Percentiles rank a stretch among this genome's conserved stretches.
phyloP scores from a whole-genome alignment of 2,888 invertebrate genomes.

The Hypena proboscidalis region DNA sequence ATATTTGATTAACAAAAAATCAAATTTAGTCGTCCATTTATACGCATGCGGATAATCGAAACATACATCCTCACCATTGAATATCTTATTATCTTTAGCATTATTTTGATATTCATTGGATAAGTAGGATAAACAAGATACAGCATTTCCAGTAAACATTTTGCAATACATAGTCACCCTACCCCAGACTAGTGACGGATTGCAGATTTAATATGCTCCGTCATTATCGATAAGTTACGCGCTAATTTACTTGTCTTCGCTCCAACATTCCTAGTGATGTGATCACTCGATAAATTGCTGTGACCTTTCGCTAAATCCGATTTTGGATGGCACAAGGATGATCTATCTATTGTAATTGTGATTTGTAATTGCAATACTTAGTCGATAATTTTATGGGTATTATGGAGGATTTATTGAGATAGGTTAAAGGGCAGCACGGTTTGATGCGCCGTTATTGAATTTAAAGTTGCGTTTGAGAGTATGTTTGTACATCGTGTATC shows the following conservation, averaged over 20 bases:
- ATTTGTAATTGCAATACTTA: slow-evolving; percentile 15
- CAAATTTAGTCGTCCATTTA: too few relatives aligned
- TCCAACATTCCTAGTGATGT: slow-evolving; percentile 40
- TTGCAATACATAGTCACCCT: slow-evolving; percentile 21
- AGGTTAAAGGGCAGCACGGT: neutral
- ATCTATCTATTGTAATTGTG: slow-evolving; percentile 32
- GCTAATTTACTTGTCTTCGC: slow-evolving; percentile 67
- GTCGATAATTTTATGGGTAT: slow-evolving; percentile 20
- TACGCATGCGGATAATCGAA: too few relatives aligned
- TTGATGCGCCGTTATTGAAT: neutral
- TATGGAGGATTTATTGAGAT: slow-evolving; percentile 6
- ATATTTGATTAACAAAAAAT: too few relatives aligned
- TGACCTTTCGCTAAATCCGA: slow-evolving; percentile 43
- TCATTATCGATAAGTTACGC: slow-evolving; percentile 79
- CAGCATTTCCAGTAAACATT: neutral
- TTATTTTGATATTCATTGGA: too few relatives aligned
- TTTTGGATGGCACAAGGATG: slow-evolving; percentile 30
- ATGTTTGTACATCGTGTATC: too few relatives aligned
- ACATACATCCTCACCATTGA: too few relatives aligned
- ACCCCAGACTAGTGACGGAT: slow-evolving; percentile 46
- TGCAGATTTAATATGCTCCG: slow-evolving; percentile 62
- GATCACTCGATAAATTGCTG: slow-evolving; percentile 38
- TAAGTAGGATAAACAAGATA: too few relatives aligned
- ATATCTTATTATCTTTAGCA: too few relatives aligned
- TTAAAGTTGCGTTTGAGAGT: neutral